phyloP scores from a whole-genome alignment of 2,797 vertebrate species.

The Cryptoblepharus egeriae region DNA sequence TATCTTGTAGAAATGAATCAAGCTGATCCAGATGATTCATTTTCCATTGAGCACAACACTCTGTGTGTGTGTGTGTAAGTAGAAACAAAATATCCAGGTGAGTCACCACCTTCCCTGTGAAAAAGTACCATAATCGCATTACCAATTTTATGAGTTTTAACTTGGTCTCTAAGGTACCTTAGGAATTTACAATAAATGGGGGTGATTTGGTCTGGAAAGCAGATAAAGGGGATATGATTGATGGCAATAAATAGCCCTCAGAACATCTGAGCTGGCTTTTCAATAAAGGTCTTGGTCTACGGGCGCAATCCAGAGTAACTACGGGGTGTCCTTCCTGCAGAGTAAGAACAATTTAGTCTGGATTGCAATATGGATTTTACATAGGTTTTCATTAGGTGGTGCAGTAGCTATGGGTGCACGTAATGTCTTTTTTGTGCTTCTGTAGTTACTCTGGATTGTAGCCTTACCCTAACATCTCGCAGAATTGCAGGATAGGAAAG shows the following conservation, averaged over 20 bases:
- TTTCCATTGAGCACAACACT: background rate
- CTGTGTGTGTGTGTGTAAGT: background rate
- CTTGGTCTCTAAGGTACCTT: background rate
- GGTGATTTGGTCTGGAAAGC: background rate
- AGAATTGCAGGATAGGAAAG: background rate
- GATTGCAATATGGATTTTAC: no score
- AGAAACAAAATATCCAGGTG: background rate
- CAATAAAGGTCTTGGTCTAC: background rate
- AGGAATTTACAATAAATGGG: background rate
- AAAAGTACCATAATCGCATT: no score
- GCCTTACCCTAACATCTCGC: background rate
- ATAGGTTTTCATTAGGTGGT: no score
- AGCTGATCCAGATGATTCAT: background rate
- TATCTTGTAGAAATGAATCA: background rate
- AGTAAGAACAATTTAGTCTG: no score
- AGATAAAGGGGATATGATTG: background rate
- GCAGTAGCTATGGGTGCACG: no score
- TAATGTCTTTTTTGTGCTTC: no score
- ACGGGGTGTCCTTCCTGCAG: no score
- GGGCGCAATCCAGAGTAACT: no score
- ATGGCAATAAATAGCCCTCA: background rate
- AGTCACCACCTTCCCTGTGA: background rate
- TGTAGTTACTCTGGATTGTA: no score
- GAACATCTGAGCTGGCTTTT: background rate
- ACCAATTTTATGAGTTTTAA: background rate